Conservation (phyloP, 2,888 invertebrate species). For the Sesia bembeciformis region DNA sequence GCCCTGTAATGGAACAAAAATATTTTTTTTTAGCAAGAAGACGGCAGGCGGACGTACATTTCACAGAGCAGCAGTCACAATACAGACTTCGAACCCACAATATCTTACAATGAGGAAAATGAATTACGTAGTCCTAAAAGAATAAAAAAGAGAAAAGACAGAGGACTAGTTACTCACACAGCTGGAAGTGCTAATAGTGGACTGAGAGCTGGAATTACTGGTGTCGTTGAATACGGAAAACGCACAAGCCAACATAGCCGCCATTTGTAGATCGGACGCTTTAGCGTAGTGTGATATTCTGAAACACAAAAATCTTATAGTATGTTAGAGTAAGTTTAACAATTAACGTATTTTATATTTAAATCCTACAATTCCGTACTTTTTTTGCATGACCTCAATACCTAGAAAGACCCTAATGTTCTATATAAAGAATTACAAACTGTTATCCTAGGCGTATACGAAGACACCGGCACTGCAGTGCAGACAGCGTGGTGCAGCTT, state of each 20-base stretch:
- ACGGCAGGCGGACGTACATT: too few relatives aligned
- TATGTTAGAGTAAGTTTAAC: neutral
- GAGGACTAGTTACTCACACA: conserved; percentile 34
- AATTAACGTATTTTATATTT: neutral
- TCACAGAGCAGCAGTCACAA: too few relatives aligned
- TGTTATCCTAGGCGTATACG: too few relatives aligned
- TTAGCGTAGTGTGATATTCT: conserved; percentile 88
- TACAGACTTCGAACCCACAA: too few relatives aligned
- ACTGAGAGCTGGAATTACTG: conserved; percentile 68
- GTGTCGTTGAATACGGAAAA: conserved; percentile 81
- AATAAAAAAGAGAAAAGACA: too few relatives aligned
- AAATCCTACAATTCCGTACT: neutral
- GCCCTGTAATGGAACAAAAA: conserved; percentile 40
- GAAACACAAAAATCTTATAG: conserved; percentile 19
- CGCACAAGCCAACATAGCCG: conserved; percentile 93
- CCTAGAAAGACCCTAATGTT: too few relatives aligned
- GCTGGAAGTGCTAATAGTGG: conserved; percentile 66
- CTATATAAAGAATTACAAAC: too few relatives aligned
- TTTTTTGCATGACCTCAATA: neutral
- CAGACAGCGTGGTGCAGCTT: too few relatives aligned
- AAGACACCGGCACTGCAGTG: too few relatives aligned
- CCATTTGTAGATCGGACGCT: conserved; percentile 91
- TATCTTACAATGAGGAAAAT: too few relatives aligned
- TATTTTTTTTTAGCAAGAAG: too few relatives aligned
- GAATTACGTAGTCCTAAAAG: too few relatives aligned